These are phyloP conservation scores for Urocynchramus pylzowi DNA, from an alignment of 2,113 vertebrate genomes.

Conservation along the genomic window DNA sequence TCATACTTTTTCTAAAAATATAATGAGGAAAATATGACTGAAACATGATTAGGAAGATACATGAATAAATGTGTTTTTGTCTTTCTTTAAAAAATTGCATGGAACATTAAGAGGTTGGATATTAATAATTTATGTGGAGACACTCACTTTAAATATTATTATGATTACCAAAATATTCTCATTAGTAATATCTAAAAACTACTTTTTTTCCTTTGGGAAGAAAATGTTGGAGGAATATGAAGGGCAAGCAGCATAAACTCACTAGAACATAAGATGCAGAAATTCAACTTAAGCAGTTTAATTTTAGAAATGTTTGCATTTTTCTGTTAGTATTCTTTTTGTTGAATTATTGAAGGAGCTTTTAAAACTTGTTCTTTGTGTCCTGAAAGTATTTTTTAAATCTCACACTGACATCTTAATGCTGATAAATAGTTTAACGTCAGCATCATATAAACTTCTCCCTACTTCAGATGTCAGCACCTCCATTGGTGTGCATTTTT, in stretches of 20 bases:
- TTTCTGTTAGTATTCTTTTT: not conserved
- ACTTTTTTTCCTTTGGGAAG: not conserved
- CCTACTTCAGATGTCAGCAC: not conserved
- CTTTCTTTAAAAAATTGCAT: not conserved
- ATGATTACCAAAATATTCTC: not conserved
- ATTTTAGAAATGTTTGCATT: conserved; percentile 9
- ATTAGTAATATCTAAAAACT: not conserved
- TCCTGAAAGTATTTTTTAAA: conserved; percentile 29
- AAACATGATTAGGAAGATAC: not conserved
- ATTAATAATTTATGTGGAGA: not conserved
- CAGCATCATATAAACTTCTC: conserved; percentile 9
- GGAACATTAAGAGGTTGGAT: not conserved
- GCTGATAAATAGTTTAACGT: conserved; percentile 1
- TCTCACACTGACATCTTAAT: conserved; percentile 25
- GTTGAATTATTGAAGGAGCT: conserved; percentile 6
- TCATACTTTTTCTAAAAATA: not conserved
- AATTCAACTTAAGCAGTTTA: not conserved
- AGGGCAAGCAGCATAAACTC: not conserved
- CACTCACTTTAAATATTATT: not conserved
- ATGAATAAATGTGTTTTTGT: not conserved
- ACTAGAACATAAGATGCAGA: not conserved
- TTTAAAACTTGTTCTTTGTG: conserved; percentile 14
- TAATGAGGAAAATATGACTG: not conserved
- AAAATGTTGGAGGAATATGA: not conserved
- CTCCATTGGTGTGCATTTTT: not conserved